Percentiles rank a stretch among this genome's conserved stretches.
These are phyloP conservation scores for Nesospiza acunhae DNA, from an alignment of 2,113 vertebrate genomes.

Conservation along the genomic window DNA sequence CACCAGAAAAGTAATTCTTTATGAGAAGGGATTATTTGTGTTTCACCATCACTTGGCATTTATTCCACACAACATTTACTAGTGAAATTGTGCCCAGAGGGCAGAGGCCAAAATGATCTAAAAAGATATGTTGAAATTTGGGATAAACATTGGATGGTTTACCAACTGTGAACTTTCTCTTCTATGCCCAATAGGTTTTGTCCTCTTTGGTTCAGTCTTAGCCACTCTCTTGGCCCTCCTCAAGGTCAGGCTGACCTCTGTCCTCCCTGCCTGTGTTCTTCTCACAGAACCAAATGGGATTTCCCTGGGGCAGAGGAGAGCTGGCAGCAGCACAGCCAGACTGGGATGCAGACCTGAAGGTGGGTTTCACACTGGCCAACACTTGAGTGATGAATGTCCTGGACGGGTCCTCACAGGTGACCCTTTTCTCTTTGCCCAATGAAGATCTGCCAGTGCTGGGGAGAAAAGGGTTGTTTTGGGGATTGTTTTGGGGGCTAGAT, in stretches of 20 bases:
- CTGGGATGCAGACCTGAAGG: neutral
- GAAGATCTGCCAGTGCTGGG: neutral
- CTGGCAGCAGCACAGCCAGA: neutral
- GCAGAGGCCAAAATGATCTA: neutral
- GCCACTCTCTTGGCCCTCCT: neutral
- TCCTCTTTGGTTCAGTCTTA: neutral
- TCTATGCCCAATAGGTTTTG: neutral
- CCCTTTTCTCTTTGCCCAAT: neutral
- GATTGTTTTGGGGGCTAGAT: neutral
- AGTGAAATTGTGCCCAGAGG: conserved; percentile 11
- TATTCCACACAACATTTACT: neutral
- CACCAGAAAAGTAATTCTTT: conserved; percentile 1
- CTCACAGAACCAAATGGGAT: neutral
- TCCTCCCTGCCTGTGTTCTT: neutral
- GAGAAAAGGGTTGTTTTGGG: neutral
- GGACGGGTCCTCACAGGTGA: neutral
- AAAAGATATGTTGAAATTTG: neutral
- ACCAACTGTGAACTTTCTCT: neutral
- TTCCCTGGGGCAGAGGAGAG: neutral
- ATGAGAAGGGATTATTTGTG: neutral
- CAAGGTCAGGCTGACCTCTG: neutral
- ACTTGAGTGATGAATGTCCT: accelerated
- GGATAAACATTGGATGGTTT: neutral
- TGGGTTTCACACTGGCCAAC: neutral
- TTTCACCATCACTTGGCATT: neutral